Base-by-base conservation (phyloP, 1,140 invertebrate genomes). In the Muscidifurax raptorellus region DNA sequence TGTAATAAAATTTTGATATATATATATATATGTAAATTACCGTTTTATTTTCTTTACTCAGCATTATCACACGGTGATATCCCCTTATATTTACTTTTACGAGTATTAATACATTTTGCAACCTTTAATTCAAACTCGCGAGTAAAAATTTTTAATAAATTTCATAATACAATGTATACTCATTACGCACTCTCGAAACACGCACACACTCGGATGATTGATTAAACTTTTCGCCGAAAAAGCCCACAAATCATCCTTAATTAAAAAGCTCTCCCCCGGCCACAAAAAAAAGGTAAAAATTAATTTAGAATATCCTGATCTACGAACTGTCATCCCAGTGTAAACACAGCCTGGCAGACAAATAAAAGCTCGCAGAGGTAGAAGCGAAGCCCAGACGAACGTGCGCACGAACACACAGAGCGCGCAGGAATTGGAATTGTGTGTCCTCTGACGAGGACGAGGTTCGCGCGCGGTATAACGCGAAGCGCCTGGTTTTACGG, bases 401-500 rank as follows among this genome's bases (percentile, higher is more conserved):
- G 36, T 5, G 36, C 36, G 36, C 36, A 47, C 15, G 44, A 47
- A 47, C 44, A 18, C 13, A 59, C 5, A 59, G 13, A 12, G 44
- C 36, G 36, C 36, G 44, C 52, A 59, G 52, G 52, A 59, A 59
- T 59, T 59, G 52, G 52, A 59, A 59, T 59, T 59, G 52, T 59
- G 52, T 59, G 22, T 59, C 52, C 52, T 40, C 32, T 52, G 52
- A 59, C 22, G 52, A 59, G 52, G 52, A 59, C 22, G 52, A 22
- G 30, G 1, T 28, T 27, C 6, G 40, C 13, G 71, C n/a, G 18
- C 64, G 52, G 27, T 18, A 40, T 66, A 27, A 74, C 44, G 76
- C 18, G 36, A 80, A 80, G 47, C 77, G 64, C 78, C 78, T 69
- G 69, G 69, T 59, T 87, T 87, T 87, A 87, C 75, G 81, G 71